Base-by-base conservation (phyloP, 2,797 vertebrate genomes). In the Chaunax sp. region DNA sequence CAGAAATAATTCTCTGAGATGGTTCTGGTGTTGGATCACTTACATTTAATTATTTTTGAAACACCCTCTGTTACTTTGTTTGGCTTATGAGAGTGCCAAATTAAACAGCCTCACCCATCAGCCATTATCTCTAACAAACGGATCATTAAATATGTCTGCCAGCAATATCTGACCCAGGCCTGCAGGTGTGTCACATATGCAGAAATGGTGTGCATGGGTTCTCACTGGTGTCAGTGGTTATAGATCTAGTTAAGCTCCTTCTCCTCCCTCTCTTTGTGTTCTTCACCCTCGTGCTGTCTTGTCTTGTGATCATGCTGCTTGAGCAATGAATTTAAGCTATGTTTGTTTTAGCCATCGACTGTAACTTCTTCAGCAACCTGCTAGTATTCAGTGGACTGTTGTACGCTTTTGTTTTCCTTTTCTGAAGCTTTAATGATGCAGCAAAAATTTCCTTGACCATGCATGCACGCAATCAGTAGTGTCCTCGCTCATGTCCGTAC, bases 201-300 rank as follows among this genome's bases (percentile, higher is more conserved):
- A 46, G 44, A 46, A 51, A 52, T 47, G 44, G 47, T 51, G 35
- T 75, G 84, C 81, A 83, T 84, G 86, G 49, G 69, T 74, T 66
- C 62, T 81, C 23, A 63, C 67, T 78, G 84, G 83, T 89, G 81
- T 72, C 1, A 55, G 74, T 67, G 66, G 54, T 63, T 83, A 22
- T 54, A 46, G 45, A 55, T 51, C 4, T 69, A 61, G 60, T 64
- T 11, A 0, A 35, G 22, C 65, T 56, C 40, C 47, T 43, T 55
- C 28, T 43, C 33, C 40, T 9, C 14, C 33, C 43, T n/a, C 11
- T 60, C 20, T 57, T 46, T 49, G 9, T 69, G 0, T 50, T 58
- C 62, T 60, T 66, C 57, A 66, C 68, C 64, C 30, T 22, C 64
- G 28, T 4, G 9, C 43, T 40, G 2, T 61, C 76, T 14, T 33